These are phyloP conservation scores for Drosophila guanche DNA, from an alignment of 1,140 invertebrate species.

Conservation along the genomic window DNA sequence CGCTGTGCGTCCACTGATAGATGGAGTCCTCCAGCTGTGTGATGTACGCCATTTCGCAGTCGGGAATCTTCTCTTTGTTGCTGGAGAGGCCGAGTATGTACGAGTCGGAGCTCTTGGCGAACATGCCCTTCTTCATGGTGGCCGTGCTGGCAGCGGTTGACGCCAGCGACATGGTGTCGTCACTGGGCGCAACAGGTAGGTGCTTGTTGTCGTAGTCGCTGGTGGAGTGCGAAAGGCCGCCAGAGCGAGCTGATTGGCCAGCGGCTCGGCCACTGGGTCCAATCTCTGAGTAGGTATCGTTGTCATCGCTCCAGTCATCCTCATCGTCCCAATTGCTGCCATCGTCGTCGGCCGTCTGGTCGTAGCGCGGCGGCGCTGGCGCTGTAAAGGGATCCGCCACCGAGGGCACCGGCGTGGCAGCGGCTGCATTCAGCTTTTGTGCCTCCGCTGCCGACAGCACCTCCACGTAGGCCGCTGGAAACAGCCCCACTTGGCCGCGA, in stretches of 20 bases:
- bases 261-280: conserved; percentile 80
- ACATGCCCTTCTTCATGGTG: conserved; percentile 92
- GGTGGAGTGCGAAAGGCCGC: conserved; percentile 58
- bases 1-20: conserved; percentile 89
- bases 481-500: conserved; percentile 91
- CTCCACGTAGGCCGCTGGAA: conserved; percentile 95
- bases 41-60: conserved; percentile 91
- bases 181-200: conserved; percentile 72
- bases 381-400: conserved; percentile 50
- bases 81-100: conserved; percentile 91
- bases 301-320: conserved; percentile 92
- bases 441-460: conserved; percentile 84
- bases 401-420: conserved; percentile 12
- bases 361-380: conserved; percentile 83
- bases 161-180: conserved; percentile 69
- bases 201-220: conserved; percentile 75
- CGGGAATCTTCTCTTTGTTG: conserved; percentile 89
- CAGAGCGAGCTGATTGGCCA: conserved; percentile 74
- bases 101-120: conserved; percentile 89
- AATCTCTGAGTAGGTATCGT: conserved; percentile 88
- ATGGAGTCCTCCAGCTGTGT: conserved; percentile 87
- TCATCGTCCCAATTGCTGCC: conserved; percentile 91
- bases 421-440: conserved; percentile 53
- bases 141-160: conserved; percentile 49
- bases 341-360: conserved; percentile 85